phyloP scores from a whole-genome alignment of 2,113 vertebrate species.

The Porphyrio hochstetteri region DNA sequence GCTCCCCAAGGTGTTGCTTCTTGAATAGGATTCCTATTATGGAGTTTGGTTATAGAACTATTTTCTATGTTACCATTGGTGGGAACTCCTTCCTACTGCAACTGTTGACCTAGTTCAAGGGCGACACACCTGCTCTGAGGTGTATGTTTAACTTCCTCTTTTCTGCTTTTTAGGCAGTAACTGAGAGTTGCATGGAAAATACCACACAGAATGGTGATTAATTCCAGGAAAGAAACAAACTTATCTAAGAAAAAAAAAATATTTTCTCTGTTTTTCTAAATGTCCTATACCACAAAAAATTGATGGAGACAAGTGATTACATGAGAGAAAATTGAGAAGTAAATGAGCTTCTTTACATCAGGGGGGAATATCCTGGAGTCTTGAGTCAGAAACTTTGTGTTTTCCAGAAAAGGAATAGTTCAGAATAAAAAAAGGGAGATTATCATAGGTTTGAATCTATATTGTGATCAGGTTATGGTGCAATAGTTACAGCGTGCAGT shows the following conservation, averaged over 20 bases:
- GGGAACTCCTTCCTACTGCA: background rate
- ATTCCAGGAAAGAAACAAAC: background rate
- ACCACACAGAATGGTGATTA: background rate
- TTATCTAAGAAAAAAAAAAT: rapidly evolving
- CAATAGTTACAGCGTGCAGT: background rate
- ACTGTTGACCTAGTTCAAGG: background rate
- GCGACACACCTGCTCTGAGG: background rate
- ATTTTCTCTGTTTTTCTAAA: background rate
- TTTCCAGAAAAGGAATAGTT: background rate
- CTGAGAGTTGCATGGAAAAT: background rate
- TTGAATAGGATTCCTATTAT: background rate
- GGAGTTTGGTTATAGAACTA: background rate
- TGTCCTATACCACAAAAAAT: background rate
- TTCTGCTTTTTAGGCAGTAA: background rate
- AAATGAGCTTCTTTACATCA: background rate
- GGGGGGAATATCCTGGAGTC: background rate
- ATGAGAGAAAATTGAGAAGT: background rate
- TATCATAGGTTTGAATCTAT: background rate
- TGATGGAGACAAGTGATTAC: background rate
- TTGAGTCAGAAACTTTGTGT: background rate
- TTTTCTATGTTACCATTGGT: background rate
- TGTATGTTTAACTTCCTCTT: background rate
- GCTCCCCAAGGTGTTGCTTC: background rate
- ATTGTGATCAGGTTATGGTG: background rate
- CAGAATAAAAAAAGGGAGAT: background rate